Evolutionary conservation across 2,888 invertebrate genomes (phyloP).

Genomic region (Hymenopus coronatus): DNA sequence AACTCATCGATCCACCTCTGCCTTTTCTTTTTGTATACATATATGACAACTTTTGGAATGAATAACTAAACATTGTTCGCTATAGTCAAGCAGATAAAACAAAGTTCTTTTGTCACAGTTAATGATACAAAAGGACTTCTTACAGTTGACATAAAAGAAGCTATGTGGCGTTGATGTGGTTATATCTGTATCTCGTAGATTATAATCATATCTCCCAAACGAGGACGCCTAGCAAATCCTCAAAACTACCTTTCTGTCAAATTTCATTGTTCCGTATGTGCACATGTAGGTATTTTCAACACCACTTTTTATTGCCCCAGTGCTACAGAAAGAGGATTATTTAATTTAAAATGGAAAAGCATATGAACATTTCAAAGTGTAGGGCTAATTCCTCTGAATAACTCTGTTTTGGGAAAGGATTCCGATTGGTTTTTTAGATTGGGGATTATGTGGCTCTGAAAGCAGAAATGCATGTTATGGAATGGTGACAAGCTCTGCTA

Average conservation of each 20-base stretch:
- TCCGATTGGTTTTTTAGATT: background rate
- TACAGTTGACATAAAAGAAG: too few relatives aligned
- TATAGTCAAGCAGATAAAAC: too few relatives aligned
- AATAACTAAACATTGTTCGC: too few relatives aligned
- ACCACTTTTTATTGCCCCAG: background rate
- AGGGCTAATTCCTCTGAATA: background rate
- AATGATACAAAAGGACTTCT: too few relatives aligned
- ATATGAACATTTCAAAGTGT: background rate
- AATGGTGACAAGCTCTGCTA: background rate
- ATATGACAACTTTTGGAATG: too few relatives aligned
- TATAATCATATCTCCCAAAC: background rate
- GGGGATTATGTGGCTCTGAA: background rate
- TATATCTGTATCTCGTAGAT: background rate
- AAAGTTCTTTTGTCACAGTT: too few relatives aligned
- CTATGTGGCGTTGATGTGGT: too few relatives aligned
- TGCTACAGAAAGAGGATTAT: background rate
- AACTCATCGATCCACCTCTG: too few relatives aligned
- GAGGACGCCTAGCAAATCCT: background rate
- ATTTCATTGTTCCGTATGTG: background rate
- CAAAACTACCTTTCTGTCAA: background rate
- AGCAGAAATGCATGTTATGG: background rate
- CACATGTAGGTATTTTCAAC: background rate
- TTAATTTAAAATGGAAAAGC: background rate
- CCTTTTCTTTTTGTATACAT: too few relatives aligned
- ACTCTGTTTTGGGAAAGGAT: background rate